These are phyloP conservation scores for Phylloscopus trochilus DNA, from an alignment of 2,113 vertebrate genomes.

Conservation along the genomic window DNA sequence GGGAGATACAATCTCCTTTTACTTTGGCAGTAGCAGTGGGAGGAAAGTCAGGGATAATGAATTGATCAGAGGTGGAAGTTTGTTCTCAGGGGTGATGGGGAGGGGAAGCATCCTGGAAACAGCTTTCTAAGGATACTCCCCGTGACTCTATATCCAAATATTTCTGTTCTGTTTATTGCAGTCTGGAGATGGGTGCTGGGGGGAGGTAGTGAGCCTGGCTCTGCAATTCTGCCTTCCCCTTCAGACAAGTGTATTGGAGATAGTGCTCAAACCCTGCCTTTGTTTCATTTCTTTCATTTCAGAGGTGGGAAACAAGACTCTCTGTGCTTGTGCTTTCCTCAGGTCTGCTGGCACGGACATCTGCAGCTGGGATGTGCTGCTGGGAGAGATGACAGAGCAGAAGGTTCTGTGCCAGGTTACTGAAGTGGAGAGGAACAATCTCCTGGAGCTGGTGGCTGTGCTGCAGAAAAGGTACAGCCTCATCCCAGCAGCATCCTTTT, in stretches of 20 bases:
- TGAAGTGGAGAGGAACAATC: constrained; percentile 74
- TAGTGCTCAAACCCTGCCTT: background rate
- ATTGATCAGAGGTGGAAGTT: background rate
- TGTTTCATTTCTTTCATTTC: background rate
- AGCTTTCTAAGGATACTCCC: background rate
- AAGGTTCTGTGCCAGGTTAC: constrained; percentile 74
- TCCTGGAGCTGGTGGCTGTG: constrained; percentile 74
- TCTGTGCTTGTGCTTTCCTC: background rate
- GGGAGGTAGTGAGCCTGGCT: background rate
- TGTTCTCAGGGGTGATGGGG: background rate
- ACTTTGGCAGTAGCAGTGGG: background rate
- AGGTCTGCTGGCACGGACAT: background rate
- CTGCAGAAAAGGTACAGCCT: constrained; percentile 78
- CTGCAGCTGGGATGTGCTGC: constrained; percentile 52
- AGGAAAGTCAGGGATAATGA: background rate
- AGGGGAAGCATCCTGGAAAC: background rate
- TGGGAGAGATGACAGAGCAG: constrained; percentile 69
- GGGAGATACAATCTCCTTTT: background rate
- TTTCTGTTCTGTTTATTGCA: background rate
- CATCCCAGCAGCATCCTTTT: background rate
- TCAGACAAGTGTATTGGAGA: background rate
- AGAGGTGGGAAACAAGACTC: background rate
- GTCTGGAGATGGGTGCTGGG: background rate
- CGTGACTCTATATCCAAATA: background rate
- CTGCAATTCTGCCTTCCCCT: background rate